Percentiles rank a stretch among this genome's conserved stretches.
Evolutionary conservation across 1,140 invertebrate genomes (phyloP).

Genomic region (Latrodectus geometricus): DNA sequence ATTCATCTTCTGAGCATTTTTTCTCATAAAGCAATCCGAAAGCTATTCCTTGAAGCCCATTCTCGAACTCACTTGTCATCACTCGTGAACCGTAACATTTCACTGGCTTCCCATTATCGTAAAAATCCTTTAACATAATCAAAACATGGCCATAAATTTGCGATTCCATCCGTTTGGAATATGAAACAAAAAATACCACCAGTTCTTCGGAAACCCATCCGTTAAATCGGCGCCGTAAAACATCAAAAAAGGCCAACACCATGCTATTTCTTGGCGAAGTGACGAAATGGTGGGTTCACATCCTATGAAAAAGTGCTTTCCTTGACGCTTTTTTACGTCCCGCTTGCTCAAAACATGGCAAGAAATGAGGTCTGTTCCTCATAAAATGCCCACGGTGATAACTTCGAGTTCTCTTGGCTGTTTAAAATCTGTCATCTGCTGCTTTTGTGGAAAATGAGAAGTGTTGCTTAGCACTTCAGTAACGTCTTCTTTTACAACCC

Average conservation of each 20-base stretch:
- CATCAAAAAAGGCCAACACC: background rate
- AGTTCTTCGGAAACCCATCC: background rate
- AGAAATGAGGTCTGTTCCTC: background rate
- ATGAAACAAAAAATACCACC: background rate
- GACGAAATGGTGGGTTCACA: background rate
- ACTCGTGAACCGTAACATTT: constrained; percentile 25
- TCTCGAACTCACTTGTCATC: constrained; percentile 8
- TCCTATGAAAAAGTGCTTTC: background rate
- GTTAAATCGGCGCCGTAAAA: constrained; percentile 37
- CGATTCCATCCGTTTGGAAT: background rate
- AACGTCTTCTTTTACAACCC: constrained; percentile 32
- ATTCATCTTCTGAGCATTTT: no score
- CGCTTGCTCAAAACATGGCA: constrained; percentile 7
- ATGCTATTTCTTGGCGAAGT: background rate
- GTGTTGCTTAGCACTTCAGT: background rate
- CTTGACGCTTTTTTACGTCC: background rate
- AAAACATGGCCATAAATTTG: constrained; percentile 29
- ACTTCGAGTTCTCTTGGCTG: constrained; percentile 2
- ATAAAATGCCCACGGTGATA: constrained; percentile 16
- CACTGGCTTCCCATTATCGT: constrained; percentile 19
- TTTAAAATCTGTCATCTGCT: constrained; percentile 6
- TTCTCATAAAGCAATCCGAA: background rate
- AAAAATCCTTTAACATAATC: constrained; percentile 46
- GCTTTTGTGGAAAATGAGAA: background rate
- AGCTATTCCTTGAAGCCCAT: background rate